These are phyloP conservation scores for Adelognathus sp. DNA, from an alignment of 2,888 invertebrate species.

Conservation along the genomic window DNA sequence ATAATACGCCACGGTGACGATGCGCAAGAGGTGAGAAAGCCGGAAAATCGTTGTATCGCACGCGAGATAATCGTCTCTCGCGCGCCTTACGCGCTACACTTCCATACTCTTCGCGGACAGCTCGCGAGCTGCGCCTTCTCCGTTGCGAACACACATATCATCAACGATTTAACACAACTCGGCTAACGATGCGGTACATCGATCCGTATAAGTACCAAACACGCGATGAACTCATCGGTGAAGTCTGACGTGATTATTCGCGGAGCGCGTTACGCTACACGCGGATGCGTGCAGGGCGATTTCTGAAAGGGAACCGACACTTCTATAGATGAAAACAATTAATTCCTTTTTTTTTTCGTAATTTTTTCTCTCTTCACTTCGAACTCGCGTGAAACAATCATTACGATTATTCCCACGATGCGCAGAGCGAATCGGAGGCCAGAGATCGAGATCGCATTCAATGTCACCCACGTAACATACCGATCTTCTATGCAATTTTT, in stretches of 20 bases:
- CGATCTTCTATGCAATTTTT: not conserved
- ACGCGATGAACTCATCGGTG: conserved; percentile 22
- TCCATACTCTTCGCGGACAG: not conserved
- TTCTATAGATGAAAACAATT: conserved; percentile 3
- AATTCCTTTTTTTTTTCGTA: not conserved
- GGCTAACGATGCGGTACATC: conserved; percentile 10
- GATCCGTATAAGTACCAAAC: not conserved
- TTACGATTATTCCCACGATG: conserved; percentile 42
- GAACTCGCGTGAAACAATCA: not conserved
- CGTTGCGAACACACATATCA: not conserved
- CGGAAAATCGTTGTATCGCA: conserved; percentile 35
- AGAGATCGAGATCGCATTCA: conserved; percentile 30
- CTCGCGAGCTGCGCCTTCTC: not conserved
- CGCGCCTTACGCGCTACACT: too few species aligned
- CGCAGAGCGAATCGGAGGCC: conserved; percentile 27
- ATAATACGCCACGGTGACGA: conserved; percentile 76
- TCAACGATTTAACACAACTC: not conserved
- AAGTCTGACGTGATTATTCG: not conserved
- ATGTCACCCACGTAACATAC: conserved; percentile 24
- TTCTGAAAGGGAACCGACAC: not conserved
- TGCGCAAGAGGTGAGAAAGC: conserved; percentile 74
- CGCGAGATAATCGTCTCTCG: not conserved
- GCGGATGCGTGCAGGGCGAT: conserved; percentile 5
- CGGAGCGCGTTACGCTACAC: conserved; percentile 8
- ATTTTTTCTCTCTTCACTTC: not conserved